A percentile compares a stretch with the other conserved stretches of the same genome.
These are phyloP conservation scores for Urophycis tenuis DNA, from an alignment of 2,797 vertebrate species.

Conservation along the genomic window DNA sequence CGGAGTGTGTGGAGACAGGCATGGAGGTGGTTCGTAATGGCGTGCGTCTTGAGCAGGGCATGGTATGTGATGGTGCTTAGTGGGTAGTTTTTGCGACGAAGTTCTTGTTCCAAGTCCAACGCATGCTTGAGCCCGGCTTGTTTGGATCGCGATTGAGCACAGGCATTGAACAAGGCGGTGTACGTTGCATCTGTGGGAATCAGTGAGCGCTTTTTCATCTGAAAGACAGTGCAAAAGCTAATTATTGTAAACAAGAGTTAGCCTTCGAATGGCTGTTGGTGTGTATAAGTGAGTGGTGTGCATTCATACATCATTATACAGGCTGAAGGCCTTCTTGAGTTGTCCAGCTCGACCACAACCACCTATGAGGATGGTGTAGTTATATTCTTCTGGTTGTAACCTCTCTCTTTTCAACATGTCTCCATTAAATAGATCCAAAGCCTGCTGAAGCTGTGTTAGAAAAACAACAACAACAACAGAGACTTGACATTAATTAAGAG, in stretches of 20 bases:
- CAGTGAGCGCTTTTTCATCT: constrained; percentile 94
- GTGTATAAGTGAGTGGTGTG: background rate
- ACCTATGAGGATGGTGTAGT: constrained; percentile 89
- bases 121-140: constrained; percentile 78
- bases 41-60: constrained; percentile 82
- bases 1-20: constrained; percentile 79
- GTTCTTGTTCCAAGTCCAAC: constrained; percentile 78
- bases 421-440: constrained; percentile 81
- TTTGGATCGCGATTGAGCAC: constrained; percentile 80
- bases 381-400: constrained; percentile 79
- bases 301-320: constrained; percentile 83
- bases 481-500: background rate
- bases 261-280: background rate
- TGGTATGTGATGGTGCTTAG: constrained; percentile 83
- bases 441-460: constrained; percentile 75
- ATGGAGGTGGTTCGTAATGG: constrained; percentile 77
- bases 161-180: constrained; percentile 92
- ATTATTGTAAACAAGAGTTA: background rate
- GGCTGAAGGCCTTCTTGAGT: constrained; percentile 84
- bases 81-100: constrained; percentile 70
- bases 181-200: constrained; percentile 79
- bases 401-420: constrained; percentile 85
- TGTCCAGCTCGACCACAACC: constrained; percentile 86
- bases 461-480: background rate
- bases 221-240: constrained; percentile 10